Evolutionary conservation across 2,113 vertebrate genomes (phyloP).

Genomic region (Oncorhynchus masou): DNA sequence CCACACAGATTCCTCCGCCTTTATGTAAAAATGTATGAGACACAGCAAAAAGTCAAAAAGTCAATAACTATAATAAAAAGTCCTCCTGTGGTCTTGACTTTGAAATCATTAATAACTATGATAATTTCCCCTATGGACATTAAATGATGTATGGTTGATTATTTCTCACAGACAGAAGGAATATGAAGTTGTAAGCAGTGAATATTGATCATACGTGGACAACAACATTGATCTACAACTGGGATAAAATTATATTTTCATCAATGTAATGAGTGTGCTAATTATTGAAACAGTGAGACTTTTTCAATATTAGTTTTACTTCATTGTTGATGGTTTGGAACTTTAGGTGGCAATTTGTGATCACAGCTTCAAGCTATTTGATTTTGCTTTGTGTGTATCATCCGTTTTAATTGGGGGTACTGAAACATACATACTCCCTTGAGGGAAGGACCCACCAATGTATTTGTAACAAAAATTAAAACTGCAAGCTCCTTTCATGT

Average conservation of each 20-base stretch:
- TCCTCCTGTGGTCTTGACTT: constrained; percentile 44
- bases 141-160: constrained; percentile 50
- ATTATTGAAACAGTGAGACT: neutral
- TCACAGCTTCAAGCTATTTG: neutral
- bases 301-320: neutral
- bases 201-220: neutral
- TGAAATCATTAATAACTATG: constrained; percentile 69
- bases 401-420: neutral
- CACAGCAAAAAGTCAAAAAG: constrained; percentile 47
- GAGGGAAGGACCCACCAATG: neutral
- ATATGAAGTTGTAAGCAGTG: constrained; percentile 10
- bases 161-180: constrained; percentile 36
- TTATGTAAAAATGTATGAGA: constrained; percentile 49
- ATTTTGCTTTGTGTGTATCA: neutral
- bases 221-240: neutral
- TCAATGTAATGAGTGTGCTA: too few relatives aligned
- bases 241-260: neutral
- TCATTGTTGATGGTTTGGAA: neutral
- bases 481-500: neutral
- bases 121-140: constrained; percentile 52
- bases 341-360: neutral
- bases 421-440: neutral
- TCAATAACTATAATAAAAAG: constrained; percentile 70
- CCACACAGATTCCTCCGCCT: constrained; percentile 14
- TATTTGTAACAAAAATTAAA: neutral